Conservation (phyloP, 2,113 vertebrate species). For the Gracilinanus agilis region DNA sequence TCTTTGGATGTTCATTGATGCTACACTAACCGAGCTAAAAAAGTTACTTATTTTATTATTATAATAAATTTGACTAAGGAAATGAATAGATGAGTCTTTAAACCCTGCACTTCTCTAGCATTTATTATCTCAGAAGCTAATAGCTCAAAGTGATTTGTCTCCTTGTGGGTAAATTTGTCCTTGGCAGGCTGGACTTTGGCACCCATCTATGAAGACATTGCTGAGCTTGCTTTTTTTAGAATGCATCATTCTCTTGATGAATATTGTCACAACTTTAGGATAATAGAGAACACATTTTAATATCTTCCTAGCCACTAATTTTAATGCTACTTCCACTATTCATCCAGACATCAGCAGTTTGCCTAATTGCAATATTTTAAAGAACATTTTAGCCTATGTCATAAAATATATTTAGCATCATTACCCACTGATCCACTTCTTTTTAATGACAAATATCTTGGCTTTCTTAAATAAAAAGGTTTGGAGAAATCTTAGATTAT, state of each 20-base stretch:
- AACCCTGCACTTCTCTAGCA: background rate
- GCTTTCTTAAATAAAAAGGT: background rate
- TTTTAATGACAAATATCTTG: background rate
- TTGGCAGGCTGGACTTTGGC: background rate
- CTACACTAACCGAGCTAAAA: background rate
- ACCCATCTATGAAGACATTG: background rate
- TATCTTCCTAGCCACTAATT: background rate
- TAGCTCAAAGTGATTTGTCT: background rate
- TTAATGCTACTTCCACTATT: background rate
- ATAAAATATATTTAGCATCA: background rate
- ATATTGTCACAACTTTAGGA: background rate
- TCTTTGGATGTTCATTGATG: background rate
- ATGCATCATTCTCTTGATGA: conserved; percentile 30
- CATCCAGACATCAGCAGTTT: background rate
- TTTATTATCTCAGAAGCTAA: background rate
- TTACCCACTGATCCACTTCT: background rate
- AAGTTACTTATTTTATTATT: background rate
- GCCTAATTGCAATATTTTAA: background rate
- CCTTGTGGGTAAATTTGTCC: background rate
- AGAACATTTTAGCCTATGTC: background rate
- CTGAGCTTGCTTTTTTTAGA: conserved; percentile 26
- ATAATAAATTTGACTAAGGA: background rate
- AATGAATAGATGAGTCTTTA: background rate
- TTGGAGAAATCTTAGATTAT: background rate
- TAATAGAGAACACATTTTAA: conserved; percentile 3